Percentiles rank a stretch among this genome's conserved stretches.
These are phyloP conservation scores for Agrypnia vestita DNA, from an alignment of 1,140 invertebrate species.

Conservation along the genomic window DNA sequence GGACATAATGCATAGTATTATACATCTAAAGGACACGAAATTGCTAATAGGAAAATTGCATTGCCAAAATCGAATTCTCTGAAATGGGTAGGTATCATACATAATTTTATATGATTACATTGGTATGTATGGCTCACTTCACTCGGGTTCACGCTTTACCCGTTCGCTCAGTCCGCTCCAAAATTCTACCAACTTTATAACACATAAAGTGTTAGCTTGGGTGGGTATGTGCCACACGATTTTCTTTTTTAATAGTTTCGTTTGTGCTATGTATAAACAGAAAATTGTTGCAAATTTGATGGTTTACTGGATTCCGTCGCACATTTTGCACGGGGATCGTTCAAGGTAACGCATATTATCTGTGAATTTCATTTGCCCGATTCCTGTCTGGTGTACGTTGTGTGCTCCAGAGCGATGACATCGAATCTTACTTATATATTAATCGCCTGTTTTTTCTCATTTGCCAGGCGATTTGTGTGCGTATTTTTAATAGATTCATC, in stretches of 20 bases:
- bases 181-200: conserved; percentile 33
- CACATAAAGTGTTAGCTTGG: conserved; percentile 48
- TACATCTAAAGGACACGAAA: not conserved
- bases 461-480: not conserved
- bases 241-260: conserved; percentile 45
- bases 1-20: not conserved
- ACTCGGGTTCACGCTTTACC: not conserved
- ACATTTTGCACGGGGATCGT: not conserved
- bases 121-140: not conserved
- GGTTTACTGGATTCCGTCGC: conserved; percentile 7
- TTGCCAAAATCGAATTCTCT: too few relatives aligned
- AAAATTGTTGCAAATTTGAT: conserved; percentile 25
- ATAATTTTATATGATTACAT: not conserved
- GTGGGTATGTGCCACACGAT: conserved; percentile 51
- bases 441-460: conserved; percentile 3
- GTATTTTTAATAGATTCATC: not conserved
- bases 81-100: too few relatives aligned
- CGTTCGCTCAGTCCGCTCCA: not conserved
- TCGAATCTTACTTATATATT: conserved; percentile 34
- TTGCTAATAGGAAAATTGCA: not conserved
- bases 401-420: conserved; percentile 41
- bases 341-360: conserved; percentile 29
- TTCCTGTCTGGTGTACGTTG: conserved; percentile 38
- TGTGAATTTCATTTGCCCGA: not conserved
- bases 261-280: conserved; percentile 43